Percentiles rank a stretch among this genome's conserved stretches.
These are phyloP conservation scores for Euplagia quadripunctaria DNA, from an alignment of 2,888 invertebrate species.

Conservation along the genomic window DNA sequence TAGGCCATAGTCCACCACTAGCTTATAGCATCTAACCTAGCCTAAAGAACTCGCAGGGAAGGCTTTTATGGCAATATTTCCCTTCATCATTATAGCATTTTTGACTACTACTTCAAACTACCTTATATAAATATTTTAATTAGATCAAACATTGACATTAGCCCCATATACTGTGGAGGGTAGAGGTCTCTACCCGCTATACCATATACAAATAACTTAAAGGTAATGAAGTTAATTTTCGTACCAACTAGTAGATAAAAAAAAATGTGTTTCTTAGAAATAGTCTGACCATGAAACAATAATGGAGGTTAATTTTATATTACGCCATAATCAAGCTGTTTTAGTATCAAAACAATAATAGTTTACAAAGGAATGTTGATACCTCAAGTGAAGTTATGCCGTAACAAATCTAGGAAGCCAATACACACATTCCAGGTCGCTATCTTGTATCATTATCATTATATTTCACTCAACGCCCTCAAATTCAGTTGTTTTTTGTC, in stretches of 20 bases:
- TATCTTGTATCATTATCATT: constrained; percentile 55
- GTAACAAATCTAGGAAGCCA: constrained; percentile 54
- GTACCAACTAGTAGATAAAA: constrained; percentile 6
- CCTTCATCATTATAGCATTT: not conserved
- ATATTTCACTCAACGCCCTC: constrained; percentile 65
- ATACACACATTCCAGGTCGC: constrained; percentile 64
- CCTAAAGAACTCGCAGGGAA: not conserved
- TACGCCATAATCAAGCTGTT: constrained; percentile 33
- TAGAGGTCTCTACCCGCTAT: too few species aligned
- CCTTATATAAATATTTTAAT: too few species aligned
- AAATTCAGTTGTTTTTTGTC: constrained; percentile 65
- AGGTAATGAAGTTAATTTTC: constrained; percentile 8
- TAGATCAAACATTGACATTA: too few species aligned
- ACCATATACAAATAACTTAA: not conserved
- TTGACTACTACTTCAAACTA: too few species aligned
- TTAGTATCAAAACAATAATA: constrained; percentile 28
- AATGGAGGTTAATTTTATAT: constrained; percentile 34
- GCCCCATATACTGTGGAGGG: too few species aligned
- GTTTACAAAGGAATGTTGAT: constrained; percentile 37
- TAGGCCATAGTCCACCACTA: not conserved
- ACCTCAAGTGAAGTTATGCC: constrained; percentile 46
- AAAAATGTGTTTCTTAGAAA: constrained; percentile 22
- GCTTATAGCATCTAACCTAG: not conserved
- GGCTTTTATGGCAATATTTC: not conserved
- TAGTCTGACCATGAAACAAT: constrained; percentile 23